Evolutionary conservation across 2,113 vertebrate species (phyloP).

Genomic region (Zosterops borbonicus): DNA sequence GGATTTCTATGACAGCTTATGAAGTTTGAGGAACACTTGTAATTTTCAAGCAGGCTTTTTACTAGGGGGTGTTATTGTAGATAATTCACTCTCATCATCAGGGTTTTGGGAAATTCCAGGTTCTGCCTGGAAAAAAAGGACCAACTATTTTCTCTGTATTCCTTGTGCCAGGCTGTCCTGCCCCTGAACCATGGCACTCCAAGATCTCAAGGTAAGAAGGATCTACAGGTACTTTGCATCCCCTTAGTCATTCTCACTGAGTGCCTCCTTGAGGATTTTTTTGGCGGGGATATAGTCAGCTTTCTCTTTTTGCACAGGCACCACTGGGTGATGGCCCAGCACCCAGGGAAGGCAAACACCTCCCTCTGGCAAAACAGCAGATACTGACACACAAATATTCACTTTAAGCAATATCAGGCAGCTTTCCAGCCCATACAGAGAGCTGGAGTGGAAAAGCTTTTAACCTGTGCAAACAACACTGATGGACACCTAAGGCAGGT

Average conservation of each 20-base stretch:
- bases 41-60: neutral
- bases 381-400: neutral
- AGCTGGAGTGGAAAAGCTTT: neutral
- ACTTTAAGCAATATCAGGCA: neutral
- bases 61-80: neutral
- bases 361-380: neutral
- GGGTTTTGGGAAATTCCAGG: neutral
- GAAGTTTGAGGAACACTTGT: neutral
- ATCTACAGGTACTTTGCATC: neutral
- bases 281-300: rapidly evolving
- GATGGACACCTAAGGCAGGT: rapidly evolving
- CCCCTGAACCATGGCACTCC: neutral
- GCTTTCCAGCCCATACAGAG: neutral
- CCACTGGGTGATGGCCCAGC: neutral
- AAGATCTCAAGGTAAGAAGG: neutral
- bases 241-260: neutral
- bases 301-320: neutral
- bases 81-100: neutral
- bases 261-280: neutral
- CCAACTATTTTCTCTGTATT: neutral
- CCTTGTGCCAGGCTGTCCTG: neutral
- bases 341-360: neutral
- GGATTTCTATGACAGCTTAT: neutral
- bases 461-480: neutral
- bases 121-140: neutral